Evolutionary conservation across 1,140 invertebrate genomes (phyloP).

Genomic region (Steinernema feltiae): DNA sequence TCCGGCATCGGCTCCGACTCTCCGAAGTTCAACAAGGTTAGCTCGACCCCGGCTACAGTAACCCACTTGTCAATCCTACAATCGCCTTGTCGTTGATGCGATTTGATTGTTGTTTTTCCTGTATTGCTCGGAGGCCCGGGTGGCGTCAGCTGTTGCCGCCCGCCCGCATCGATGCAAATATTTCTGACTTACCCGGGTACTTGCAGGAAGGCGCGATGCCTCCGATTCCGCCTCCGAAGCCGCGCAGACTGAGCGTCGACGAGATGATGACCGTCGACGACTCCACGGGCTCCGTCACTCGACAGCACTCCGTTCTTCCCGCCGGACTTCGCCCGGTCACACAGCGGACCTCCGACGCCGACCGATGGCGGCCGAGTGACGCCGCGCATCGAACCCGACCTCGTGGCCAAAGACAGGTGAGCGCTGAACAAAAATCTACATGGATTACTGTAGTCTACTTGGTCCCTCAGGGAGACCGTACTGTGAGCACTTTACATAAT

Average conservation of each 20-base stretch:
- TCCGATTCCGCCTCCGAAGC: conserved; percentile 50
- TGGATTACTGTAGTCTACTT: neutral
- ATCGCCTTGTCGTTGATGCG: too few relatives aligned
- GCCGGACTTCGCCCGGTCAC: conserved; percentile 40
- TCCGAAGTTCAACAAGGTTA: conserved; percentile 28
- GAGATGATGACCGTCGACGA: neutral
- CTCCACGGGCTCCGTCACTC: neutral
- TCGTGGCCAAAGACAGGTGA: conserved; percentile 53
- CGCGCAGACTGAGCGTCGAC: conserved; percentile 9
- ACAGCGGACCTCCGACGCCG: conserved; percentile 17
- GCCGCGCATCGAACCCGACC: conserved; percentile 51
- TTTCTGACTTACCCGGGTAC: neutral
- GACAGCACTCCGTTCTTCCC: conserved; percentile 41
- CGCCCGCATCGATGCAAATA: neutral
- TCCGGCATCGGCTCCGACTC: conserved; percentile 50
- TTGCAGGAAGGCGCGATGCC: conserved; percentile 25
- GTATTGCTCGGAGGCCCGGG: neutral
- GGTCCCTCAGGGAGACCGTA: neutral
- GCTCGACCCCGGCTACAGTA: neutral
- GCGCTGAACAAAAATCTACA: neutral
- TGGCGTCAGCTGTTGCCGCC: neutral
- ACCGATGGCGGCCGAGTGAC: conserved; percentile 19
- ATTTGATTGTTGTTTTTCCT: neutral
- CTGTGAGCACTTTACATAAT: too few relatives aligned
- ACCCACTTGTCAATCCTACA: too few relatives aligned